Evolutionary conservation across 2,888 invertebrate genomes (phyloP), one percentile per base, ranked within the genome.

Genomic region (Latrodectus hesperus): DNA sequence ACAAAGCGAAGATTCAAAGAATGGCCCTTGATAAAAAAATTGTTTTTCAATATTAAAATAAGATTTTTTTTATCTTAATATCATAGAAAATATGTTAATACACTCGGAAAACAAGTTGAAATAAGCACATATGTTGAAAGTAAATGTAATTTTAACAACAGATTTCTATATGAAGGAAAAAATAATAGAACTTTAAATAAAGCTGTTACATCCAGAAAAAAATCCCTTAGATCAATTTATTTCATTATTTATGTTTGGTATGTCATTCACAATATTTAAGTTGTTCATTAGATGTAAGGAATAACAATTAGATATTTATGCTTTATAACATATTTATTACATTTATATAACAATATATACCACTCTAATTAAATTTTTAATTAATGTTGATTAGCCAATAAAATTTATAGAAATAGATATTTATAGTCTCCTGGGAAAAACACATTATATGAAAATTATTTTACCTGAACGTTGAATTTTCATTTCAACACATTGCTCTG

Each of bases 1-100:
- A 51, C 88, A 88, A 14, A 83, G 14, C 9, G 65, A 38, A 16
- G 71, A 60, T 22, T 73, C 72, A n/a, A 78, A 11, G 17, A 74
- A 53, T 10, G 78, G 82, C 0, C 74, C 88, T 88, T 9, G n/a
- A 51, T 10, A 71, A 60, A 60, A n/a, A 55, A 16, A 14, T 5
- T 14, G 0, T 10, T 55, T 12, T 14, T 14, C 4, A 55, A 10
- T 55, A 10, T 55, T 12, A 14, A 55, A 55, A 14, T 3, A 55
- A 12, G 12, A 9, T 55, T 14, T 55, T 4, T 12, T 9, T 14
- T 55, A 14, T 55, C 10, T 16, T 14, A 55, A 55, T 55, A 55
- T 55, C 16, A 55, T 38, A 38, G 4, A 38, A 68, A 68, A 26
- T 9, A 5, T 68, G 68, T 6, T 16, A 68, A 38, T 68, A 26